Base-by-base conservation (phyloP, 2,797 vertebrate species). In the Xenopus petersii region DNA sequence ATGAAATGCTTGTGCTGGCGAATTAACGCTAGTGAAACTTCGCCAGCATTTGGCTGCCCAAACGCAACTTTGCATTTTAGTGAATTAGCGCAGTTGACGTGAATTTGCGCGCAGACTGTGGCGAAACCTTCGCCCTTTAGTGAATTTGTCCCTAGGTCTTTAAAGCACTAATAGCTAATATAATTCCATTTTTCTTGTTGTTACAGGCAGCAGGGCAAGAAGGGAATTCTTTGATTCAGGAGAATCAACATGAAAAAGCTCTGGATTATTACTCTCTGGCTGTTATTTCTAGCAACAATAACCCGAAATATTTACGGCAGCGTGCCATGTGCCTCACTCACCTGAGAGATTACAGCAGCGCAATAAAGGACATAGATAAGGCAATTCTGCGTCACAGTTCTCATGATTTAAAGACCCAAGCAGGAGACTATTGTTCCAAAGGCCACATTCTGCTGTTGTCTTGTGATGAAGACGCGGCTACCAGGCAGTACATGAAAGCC, bases 141-240 rank as follows among this genome's bases (percentile, higher is more conserved):
- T 21, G 21, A 21, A 21, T 4, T 30, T 30, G 4, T 0, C 26
- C 26, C 26, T 30, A 30, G 26, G 26, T 30, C 26, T 30, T 30
- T 30, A 30, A 30, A 30, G 26, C 26, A 30, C 26, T 0, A 30
- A 30, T 30, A 30, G 26, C 26, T 30, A 2, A 30, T 30, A 30
- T 30, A 2, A 30, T 30, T 2, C 26, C 26, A 30, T 30, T 60
- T 24, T 26, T 60, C 1, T 26, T 26, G 9, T 60, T 75, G 59
- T 69, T 80, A 0, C 79, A 98, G 97, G 91, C 90, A 1, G 93
- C 96, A 49, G 93, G 92, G 11, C 91, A 87, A 82, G 91, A 96
- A 82, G 97, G 95, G 36, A 81, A 83, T 12, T 69, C 33, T 1
- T 83, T 93, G 74, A 84, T 90, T 5, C 85, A 84, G 12, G 64